A percentile compares a stretch with the other conserved stretches of the same genome.
phyloP scores from a whole-genome alignment of 2,113 vertebrate species.

The Maccullochella peelii region DNA sequence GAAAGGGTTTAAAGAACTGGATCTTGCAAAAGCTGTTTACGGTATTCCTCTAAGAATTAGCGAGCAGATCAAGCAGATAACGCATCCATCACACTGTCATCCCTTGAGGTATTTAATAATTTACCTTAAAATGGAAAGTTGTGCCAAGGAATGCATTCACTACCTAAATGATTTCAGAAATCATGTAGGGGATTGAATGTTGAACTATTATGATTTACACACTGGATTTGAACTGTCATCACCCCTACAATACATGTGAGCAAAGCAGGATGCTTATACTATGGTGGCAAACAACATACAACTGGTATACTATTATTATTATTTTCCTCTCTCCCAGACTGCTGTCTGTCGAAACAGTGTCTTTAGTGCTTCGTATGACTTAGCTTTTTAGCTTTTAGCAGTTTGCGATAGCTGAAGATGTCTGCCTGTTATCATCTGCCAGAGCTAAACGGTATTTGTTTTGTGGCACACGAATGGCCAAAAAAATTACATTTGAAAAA shows the following conservation, averaged over 20 bases:
- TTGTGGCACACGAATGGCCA: background rate
- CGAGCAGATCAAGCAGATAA: background rate
- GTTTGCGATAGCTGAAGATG: too few species aligned
- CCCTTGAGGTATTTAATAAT: background rate
- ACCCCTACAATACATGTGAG: background rate
- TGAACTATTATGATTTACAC: background rate
- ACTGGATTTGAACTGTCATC: background rate
- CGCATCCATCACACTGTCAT: background rate
- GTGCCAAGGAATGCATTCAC: background rate
- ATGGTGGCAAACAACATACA: background rate
- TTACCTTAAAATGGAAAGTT: background rate
- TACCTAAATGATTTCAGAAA: background rate
- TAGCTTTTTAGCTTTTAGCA: too few species aligned
- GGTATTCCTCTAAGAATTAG: constrained; percentile 18
- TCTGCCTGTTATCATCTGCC: background rate
- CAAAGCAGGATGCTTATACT: background rate
- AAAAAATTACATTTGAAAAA: background rate
- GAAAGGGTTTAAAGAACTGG: constrained; percentile 25
- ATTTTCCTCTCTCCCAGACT: too few species aligned
- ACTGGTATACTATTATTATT: background rate
- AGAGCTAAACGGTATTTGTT: too few species aligned
- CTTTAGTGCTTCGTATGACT: too few species aligned
- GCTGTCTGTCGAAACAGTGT: too few species aligned
- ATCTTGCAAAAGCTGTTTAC: constrained; percentile 31
- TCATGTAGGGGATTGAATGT: too few species aligned